Conservation (phyloP, 2,113 vertebrate species). For the Atrichornis clamosus region DNA sequence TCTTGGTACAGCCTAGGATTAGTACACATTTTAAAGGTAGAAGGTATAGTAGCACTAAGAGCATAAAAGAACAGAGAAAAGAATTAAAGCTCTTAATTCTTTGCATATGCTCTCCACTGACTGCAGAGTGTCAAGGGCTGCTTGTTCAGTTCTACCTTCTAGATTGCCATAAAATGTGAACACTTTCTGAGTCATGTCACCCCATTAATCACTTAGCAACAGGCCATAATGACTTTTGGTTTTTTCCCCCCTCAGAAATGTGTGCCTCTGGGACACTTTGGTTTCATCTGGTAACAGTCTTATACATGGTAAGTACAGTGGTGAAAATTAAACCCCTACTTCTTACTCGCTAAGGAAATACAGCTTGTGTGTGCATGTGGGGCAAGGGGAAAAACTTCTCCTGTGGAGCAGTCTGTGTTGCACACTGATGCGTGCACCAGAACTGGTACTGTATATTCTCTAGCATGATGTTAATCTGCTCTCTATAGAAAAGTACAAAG, state of each 20-base stretch:
- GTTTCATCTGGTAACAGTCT: conserved; percentile 86
- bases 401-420: not conserved
- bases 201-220: not conserved
- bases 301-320: conserved; percentile 82
- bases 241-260: conserved; percentile 75
- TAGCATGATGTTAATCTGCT: not conserved
- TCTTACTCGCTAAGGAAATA: not conserved
- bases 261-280: conserved; percentile 92
- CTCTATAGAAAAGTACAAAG: not conserved
- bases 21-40: not conserved
- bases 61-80: not conserved
- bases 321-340: not conserved
- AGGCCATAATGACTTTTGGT: not conserved
- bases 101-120: not conserved
- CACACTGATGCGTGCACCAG: not conserved
- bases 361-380: not conserved
- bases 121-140: not conserved
- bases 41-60: not conserved
- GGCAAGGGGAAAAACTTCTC: not conserved
- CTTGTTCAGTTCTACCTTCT: not conserved
- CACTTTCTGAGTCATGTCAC: not conserved
- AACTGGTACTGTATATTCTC: not conserved
- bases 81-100: not conserved
- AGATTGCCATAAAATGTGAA: not conserved
- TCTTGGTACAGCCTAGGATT: not conserved